Conservation (phyloP, 2,888 invertebrate genomes). For the Dione juno region DNA sequence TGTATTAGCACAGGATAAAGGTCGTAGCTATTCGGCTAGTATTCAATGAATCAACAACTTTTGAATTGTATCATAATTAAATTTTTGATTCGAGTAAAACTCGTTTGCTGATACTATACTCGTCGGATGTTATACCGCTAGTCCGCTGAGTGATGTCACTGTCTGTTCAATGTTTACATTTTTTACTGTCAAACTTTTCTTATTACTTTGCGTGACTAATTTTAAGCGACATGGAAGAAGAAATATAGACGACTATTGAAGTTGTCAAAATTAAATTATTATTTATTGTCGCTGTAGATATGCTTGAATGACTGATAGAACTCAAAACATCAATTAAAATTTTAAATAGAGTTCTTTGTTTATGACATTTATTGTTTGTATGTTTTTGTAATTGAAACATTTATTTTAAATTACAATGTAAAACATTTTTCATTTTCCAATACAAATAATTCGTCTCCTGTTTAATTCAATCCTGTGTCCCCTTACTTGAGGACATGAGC, state of each 20-base stretch:
- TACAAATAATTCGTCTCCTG: no score
- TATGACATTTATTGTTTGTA: no score
- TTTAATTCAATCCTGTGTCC: no score
- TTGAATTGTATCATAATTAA: background rate
- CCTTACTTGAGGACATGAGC: no score
- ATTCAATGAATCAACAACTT: background rate
- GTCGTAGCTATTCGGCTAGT: background rate
- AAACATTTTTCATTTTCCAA: background rate
- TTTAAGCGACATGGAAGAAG: conserved; percentile 21
- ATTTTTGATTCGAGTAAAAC: conserved; percentile 27
- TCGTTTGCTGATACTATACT: conserved; percentile 28
- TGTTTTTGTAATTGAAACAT: background rate
- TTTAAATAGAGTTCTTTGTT: background rate
- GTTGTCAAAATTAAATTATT: conserved; percentile 8
- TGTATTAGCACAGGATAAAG: background rate
- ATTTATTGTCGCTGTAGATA: conserved; percentile 12
- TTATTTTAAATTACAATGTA: background rate
- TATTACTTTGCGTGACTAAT: conserved; percentile 36
- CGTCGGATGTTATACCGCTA: conserved; percentile 36
- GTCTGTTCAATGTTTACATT: conserved; percentile 41
- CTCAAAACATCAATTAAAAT: background rate
- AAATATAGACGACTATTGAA: conserved; percentile 11
- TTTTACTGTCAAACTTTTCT: conserved; percentile 39
- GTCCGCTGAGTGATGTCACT: conserved; percentile 36
- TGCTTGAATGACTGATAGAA: background rate